A percentile compares a stretch with the other conserved stretches of the same genome.
These are phyloP conservation scores for Graphium colonna DNA, from an alignment of 2,888 invertebrate genomes.

Conservation along the genomic window DNA sequence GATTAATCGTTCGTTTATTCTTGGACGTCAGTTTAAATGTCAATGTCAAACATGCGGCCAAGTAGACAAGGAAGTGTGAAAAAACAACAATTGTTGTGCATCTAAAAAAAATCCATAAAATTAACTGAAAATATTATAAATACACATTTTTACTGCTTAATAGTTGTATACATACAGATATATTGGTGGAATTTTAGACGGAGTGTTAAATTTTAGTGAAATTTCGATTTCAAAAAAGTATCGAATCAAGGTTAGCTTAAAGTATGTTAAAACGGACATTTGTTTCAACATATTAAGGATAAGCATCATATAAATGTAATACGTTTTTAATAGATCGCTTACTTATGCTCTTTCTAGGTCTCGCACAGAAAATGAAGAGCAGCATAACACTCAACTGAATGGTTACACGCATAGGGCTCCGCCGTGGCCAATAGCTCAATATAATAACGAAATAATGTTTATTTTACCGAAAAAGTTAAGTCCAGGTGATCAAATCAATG, in stretches of 20 bases:
- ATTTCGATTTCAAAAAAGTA: too few relatives aligned
- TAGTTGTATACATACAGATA: too few relatives aligned
- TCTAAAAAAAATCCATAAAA: too few relatives aligned
- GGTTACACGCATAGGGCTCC: constrained; percentile 42
- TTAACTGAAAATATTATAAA: too few relatives aligned
- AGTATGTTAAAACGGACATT: too few relatives aligned
- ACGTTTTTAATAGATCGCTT: not conserved
- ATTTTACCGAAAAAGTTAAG: constrained; percentile 46
- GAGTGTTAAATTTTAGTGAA: too few relatives aligned
- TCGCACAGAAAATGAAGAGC: constrained; percentile 39
- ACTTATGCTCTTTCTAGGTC: constrained; percentile 32
- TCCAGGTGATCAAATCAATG: constrained; percentile 37
- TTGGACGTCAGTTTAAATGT: constrained; percentile 26
- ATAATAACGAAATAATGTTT: constrained; percentile 50
- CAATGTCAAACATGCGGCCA: constrained; percentile 29
- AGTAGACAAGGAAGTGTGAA: not conserved
- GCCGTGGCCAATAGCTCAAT: constrained; percentile 42
- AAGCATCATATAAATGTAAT: too few relatives aligned
- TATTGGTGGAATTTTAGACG: too few relatives aligned
- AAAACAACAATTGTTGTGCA: too few relatives aligned
- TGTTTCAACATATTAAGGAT: too few relatives aligned
- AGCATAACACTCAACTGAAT: constrained; percentile 43
- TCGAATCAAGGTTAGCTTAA: too few relatives aligned
- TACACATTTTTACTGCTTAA: too few relatives aligned
- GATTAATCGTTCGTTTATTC: not conserved